A percentile compares a stretch with the other conserved stretches of the same genome.
These are phyloP conservation scores for Idaea dimidiata DNA, from an alignment of 2,888 invertebrate species.

Conservation along the genomic window DNA sequence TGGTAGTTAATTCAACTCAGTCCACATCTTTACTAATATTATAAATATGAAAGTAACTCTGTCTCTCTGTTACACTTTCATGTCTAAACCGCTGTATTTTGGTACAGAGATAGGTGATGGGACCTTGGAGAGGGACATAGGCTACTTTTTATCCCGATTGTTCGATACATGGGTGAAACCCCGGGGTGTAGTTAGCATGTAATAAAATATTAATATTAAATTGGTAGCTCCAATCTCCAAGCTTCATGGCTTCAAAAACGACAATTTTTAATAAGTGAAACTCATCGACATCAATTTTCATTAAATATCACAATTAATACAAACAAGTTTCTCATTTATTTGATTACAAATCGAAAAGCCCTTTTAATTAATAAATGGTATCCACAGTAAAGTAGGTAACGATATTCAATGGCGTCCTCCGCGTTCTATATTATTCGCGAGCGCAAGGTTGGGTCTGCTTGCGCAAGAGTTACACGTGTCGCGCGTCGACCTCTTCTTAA, in stretches of 20 bases:
- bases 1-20: too few relatives aligned
- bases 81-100: too few relatives aligned
- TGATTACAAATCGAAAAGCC: not conserved
- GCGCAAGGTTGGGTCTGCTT: slow-evolving; percentile 69
- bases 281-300: not conserved
- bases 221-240: too few relatives aligned
- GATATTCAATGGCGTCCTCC: slow-evolving; percentile 37
- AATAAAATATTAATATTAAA: too few relatives aligned
- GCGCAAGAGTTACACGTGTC: slow-evolving; percentile 73
- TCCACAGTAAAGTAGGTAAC: slow-evolving; percentile 38
- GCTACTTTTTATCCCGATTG: too few relatives aligned
- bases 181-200: too few relatives aligned
- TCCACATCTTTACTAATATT: too few relatives aligned
- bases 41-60: too few relatives aligned
- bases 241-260: slow-evolving; percentile 14
- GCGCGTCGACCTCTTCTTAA: slow-evolving; percentile 65
- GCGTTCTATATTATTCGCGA: slow-evolving; percentile 67
- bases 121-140: too few relatives aligned
- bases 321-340: not conserved
- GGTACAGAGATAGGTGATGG: too few relatives aligned
- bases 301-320: not conserved
- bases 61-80: too few relatives aligned
- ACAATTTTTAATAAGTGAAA: not conserved
- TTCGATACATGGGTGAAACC: too few relatives aligned
- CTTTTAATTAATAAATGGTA: slow-evolving; percentile 27